phyloP scores from a whole-genome alignment of 2,113 vertebrate species.

The Mustela lutreola region DNA sequence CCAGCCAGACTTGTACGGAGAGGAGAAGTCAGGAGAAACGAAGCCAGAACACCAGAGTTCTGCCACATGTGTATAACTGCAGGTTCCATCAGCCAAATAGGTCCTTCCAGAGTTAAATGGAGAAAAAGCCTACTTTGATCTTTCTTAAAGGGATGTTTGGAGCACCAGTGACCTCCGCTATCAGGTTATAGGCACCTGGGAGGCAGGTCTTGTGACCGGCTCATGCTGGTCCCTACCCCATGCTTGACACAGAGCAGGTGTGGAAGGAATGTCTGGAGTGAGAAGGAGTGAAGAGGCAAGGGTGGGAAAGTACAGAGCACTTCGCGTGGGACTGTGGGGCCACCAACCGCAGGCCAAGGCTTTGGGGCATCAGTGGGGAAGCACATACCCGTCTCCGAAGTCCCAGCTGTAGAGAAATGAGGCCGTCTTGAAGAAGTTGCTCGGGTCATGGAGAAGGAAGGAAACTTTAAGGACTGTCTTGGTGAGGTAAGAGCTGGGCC shows the following conservation, averaged over 20 bases:
- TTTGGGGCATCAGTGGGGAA: background rate
- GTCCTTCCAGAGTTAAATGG: background rate
- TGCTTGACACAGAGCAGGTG: background rate
- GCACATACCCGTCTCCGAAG: slow-evolving; percentile 92
- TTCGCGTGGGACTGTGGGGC: rapidly evolving
- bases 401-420: slow-evolving; percentile 93
- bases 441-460: slow-evolving; percentile 91
- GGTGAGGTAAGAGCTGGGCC: slow-evolving; percentile 86
- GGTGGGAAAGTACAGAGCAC: background rate
- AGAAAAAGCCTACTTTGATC: background rate
- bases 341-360: background rate
- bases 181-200: background rate
- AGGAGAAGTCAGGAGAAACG: background rate
- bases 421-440: slow-evolving; percentile 87
- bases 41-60: background rate
- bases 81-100: background rate
- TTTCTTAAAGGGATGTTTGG: background rate
- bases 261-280: background rate
- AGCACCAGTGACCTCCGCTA: background rate
- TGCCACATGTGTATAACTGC: rapidly evolving
- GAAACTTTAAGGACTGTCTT: slow-evolving; percentile 85
- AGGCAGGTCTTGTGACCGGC: background rate
- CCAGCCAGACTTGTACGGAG: background rate
- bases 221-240: background rate
- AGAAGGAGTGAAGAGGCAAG: background rate